Percentiles rank a stretch among this genome's conserved stretches.
phyloP scores from a whole-genome alignment of 2,888 invertebrate genomes.

The Parnassius glacialis region DNA sequence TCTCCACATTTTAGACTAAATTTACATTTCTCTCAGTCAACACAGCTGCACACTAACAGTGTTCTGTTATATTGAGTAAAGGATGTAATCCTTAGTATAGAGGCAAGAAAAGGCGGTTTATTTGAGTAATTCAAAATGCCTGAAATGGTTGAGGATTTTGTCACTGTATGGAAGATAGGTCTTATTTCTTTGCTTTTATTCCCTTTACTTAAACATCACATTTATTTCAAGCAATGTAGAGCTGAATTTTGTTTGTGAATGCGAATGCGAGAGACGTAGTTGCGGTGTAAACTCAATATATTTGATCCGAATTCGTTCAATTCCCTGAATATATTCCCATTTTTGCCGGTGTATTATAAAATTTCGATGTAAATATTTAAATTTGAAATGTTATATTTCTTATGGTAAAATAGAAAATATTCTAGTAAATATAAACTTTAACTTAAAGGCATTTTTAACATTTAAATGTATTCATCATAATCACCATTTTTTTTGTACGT shows the following conservation, averaged over 20 bases:
- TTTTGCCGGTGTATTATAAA: constrained; percentile 28
- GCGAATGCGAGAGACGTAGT: constrained; percentile 29
- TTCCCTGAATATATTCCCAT: constrained; percentile 29
- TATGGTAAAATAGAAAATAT: neutral
- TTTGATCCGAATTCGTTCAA: constrained; percentile 33
- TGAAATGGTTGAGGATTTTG: constrained; percentile 31
- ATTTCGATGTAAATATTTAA: constrained; percentile 18
- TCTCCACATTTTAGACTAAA: neutral
- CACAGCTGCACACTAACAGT: constrained; percentile 14
- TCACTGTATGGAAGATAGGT: constrained; percentile 19
- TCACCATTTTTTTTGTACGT: no score
- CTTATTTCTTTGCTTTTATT: constrained; percentile 18
- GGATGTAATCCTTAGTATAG: constrained; percentile 16
- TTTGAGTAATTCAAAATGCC: constrained; percentile 33
- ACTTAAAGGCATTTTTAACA: no score
- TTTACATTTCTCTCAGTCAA: constrained; percentile 12
- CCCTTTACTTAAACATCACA: neutral
- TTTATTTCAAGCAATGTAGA: neutral
- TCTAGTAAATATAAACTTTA: no score
- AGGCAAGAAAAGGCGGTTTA: constrained; percentile 33
- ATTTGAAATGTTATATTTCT: constrained; percentile 7
- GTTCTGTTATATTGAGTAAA: constrained; percentile 20
- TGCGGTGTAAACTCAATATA: constrained; percentile 42
- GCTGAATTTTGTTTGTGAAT: constrained; percentile 1
- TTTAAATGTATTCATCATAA: no score